Percentiles rank a stretch among this genome's conserved stretches.
Conservation (phyloP, 2,888 invertebrate genomes). For the Resseliella maxima region DNA sequence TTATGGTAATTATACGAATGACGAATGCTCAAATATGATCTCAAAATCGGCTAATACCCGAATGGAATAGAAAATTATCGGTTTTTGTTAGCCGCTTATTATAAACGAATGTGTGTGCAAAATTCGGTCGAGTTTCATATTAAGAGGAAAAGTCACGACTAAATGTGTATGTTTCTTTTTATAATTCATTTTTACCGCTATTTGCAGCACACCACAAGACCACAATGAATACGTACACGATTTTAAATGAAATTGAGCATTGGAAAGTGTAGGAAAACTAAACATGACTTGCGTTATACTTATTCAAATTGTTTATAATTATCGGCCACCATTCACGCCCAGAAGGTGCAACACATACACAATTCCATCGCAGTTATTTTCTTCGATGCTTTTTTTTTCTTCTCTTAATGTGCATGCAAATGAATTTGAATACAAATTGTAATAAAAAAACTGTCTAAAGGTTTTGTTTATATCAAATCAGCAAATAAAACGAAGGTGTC, state of each 20-base stretch:
- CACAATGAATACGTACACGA: background rate
- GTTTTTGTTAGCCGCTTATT: background rate
- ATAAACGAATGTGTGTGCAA: background rate
- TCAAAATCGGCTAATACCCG: background rate
- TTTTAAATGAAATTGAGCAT: background rate
- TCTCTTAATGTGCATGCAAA: background rate
- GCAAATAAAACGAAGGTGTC: too few relatives aligned
- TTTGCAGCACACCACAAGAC: background rate
- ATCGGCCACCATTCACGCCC: conserved; percentile 38
- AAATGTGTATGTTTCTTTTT: too few relatives aligned
- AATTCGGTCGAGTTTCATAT: background rate
- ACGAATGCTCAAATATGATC: background rate
- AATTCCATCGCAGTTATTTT: background rate
- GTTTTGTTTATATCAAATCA: too few relatives aligned
- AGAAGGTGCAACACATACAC: conserved; percentile 21
- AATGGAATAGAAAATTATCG: background rate
- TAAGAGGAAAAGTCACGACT: conserved; percentile 6
- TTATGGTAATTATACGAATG: conserved; percentile 10
- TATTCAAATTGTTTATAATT: conserved; percentile 53
- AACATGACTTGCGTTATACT: conserved; percentile 18
- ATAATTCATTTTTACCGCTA: conserved; percentile 14
- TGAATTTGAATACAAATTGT: too few relatives aligned
- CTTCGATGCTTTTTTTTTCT: background rate
- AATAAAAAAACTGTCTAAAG: too few relatives aligned
- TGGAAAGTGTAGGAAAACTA: conserved; percentile 43